Evolutionary conservation across 2,113 vertebrate species (phyloP).

Genomic region (Lepidothrix coronata): DNA sequence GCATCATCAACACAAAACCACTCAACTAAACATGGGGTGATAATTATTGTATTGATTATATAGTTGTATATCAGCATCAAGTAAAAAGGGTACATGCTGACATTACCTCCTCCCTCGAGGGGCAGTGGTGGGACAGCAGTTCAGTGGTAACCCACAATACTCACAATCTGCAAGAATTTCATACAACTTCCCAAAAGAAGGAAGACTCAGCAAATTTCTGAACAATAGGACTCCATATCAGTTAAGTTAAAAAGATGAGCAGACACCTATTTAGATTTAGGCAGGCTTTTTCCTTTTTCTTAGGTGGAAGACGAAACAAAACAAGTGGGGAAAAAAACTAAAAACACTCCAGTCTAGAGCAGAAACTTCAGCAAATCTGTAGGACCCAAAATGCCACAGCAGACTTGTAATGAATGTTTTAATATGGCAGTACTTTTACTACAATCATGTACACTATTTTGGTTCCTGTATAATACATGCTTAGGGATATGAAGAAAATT

Average conservation of each 20-base stretch:
- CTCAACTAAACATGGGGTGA: neutral
- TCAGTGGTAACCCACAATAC: neutral
- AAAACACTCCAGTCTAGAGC: neutral
- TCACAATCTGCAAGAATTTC: neutral
- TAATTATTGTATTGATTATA: neutral
- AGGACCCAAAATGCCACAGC: neutral
- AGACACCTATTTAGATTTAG: neutral
- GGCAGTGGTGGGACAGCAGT: neutral
- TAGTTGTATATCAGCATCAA: neutral
- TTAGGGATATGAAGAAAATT: neutral
- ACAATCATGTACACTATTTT: neutral
- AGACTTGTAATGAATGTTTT: neutral
- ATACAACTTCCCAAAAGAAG: neutral
- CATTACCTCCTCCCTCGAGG: neutral
- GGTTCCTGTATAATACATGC: neutral
- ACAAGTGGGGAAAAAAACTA: rapidly evolving
- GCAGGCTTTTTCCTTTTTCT: neutral
- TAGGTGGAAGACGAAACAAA: neutral
- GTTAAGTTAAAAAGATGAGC: neutral
- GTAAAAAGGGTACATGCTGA: neutral
- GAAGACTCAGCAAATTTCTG: neutral
- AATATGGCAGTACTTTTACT: neutral
- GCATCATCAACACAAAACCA: neutral
- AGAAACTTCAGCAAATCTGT: neutral
- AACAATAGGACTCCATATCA: neutral